These are phyloP conservation scores for Rattus norvegicus DNA, from an alignment of 2,113 vertebrate genomes.

Conservation along the genomic window GRCr8 NC_086026.1:36336501-36337000, in stretches of 20 bases:
- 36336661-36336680: background rate
- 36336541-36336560: background rate
- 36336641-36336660: too few relatives aligned
- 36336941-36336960: background rate
- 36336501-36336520: background rate
- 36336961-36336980: background rate
- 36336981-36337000: background rate
- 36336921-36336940: background rate
- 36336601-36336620: background rate
- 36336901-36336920: background rate
- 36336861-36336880: background rate
- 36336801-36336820: background rate
- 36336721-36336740: too few relatives aligned
- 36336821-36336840: background rate
- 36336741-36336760: background rate
- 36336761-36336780: background rate
- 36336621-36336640: background rate
- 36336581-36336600: background rate
- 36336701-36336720: background rate
- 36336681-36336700: background rate
- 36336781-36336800: background rate
- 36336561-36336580: background rate
- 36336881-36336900: background rate
- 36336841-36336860: background rate
- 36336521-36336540: background rate